Evolutionary conservation across 2,888 invertebrate genomes (phyloP).

Genomic region (Hyposoter didymator): DNA sequence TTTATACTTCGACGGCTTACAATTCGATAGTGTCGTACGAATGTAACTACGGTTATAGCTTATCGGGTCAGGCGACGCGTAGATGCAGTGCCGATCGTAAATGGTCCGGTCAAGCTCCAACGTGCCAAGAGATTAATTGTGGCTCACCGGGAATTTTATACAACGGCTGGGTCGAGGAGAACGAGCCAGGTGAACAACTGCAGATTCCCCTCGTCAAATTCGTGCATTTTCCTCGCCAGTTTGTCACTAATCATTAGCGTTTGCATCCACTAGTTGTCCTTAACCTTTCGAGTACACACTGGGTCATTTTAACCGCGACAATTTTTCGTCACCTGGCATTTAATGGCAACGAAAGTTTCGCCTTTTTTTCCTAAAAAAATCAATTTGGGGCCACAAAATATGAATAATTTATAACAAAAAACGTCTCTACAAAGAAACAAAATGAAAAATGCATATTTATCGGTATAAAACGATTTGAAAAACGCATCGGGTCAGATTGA

Average conservation of each 20-base stretch:
- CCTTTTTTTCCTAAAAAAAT: no score
- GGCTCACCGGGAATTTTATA: slow-evolving; percentile 96
- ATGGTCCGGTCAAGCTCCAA: slow-evolving; percentile 97
- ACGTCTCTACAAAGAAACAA: no score
- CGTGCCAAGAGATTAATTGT: slow-evolving; percentile 99
- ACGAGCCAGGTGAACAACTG: slow-evolving; percentile 86
- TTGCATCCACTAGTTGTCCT: not conserved
- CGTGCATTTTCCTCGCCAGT: not conserved
- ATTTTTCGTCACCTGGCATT: no score
- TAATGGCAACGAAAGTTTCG: no score
- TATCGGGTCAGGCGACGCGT: slow-evolving; percentile 95
- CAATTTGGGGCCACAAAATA: no score
- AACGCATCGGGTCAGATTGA: not conserved
- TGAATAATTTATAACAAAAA: no score
- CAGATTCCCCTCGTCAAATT: slow-evolving; percentile 3
- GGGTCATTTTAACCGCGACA: no score
- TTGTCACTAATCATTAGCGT: not conserved
- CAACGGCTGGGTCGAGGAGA: slow-evolving; percentile 98
- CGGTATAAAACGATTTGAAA: no score
- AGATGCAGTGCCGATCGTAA: slow-evolving; percentile 97
- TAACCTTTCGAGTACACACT: not conserved
- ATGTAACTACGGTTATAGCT: slow-evolving; percentile 96
- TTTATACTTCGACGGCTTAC: slow-evolving; percentile 96
- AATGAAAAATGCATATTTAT: no score
- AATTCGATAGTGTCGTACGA: slow-evolving; percentile 98